Evolutionary conservation across 2,888 invertebrate species (phyloP).

Genomic region (Oasisia sp.): DNA sequence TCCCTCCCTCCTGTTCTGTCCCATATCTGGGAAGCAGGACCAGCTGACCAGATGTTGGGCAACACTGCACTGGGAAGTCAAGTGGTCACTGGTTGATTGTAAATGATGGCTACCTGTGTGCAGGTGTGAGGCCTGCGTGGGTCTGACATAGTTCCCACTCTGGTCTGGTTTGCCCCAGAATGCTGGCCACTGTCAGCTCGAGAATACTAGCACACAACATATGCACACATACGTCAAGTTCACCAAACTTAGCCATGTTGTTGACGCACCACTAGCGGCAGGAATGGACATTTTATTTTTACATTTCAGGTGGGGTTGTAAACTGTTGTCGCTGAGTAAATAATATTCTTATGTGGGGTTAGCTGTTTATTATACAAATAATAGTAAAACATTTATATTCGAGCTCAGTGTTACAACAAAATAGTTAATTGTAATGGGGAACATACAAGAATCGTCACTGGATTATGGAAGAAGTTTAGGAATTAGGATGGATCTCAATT

Average conservation of each 20-base stretch:
- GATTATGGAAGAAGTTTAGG: too few species aligned
- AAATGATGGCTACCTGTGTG: background rate
- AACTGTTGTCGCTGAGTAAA: background rate
- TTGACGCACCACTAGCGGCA: background rate
- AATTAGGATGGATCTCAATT: too few species aligned
- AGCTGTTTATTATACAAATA: background rate
- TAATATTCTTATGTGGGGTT: background rate
- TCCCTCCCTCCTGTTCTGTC: background rate
- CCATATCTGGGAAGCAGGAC: background rate
- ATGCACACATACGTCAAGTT: background rate
- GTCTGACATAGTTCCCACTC: background rate
- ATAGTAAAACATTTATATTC: too few species aligned
- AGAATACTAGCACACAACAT: background rate
- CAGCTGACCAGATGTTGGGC: background rate
- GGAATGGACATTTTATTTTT: constrained; percentile 2
- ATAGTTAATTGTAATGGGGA: too few species aligned
- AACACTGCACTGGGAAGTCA: background rate
- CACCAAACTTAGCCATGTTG: background rate
- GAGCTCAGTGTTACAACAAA: too few species aligned
- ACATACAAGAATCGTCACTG: too few species aligned
- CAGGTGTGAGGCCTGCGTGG: background rate
- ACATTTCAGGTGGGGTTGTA: background rate
- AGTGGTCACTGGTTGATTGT: background rate
- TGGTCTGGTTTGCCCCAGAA: background rate
- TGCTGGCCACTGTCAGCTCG: background rate